Evolutionary conservation across 2,888 invertebrate species (phyloP).

Genomic region (Heliconius charithonia): DNA sequence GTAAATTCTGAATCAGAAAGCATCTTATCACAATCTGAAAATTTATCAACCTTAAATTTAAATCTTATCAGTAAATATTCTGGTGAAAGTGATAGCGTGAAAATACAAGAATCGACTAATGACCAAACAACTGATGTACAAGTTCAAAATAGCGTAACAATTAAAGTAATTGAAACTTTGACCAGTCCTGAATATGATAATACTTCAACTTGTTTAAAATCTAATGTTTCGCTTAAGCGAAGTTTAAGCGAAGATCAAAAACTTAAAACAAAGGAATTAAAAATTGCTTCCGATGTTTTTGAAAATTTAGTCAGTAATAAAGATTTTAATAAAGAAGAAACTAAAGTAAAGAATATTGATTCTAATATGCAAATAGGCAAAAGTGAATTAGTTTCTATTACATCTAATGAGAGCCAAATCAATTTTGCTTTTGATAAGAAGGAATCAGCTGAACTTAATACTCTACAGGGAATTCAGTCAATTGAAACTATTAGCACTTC

Average conservation of each 20-base stretch:
- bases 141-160: not conserved
- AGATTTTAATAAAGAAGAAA: not conserved
- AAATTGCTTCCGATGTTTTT: not conserved
- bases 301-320: not conserved
- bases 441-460: not conserved
- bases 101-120: not conserved
- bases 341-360: not conserved
- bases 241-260: not conserved
- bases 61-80: not conserved
- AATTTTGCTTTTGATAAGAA: not conserved
- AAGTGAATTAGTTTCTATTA: not conserved
- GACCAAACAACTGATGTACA: not conserved
- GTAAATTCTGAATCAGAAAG: not conserved
- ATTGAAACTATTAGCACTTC: not conserved
- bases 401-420: not conserved
- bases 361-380: not conserved
- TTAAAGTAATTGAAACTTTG: slow-evolving; percentile 9
- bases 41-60: not conserved
- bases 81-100: not conserved
- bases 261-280: not conserved
- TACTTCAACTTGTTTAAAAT: not conserved
- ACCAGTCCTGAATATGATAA: not conserved
- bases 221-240: not conserved
- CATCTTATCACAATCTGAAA: not conserved
- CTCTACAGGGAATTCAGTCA: not conserved